Conservation (phyloP, 2,797 vertebrate genomes). For the Cheirogaleus major region DNA sequence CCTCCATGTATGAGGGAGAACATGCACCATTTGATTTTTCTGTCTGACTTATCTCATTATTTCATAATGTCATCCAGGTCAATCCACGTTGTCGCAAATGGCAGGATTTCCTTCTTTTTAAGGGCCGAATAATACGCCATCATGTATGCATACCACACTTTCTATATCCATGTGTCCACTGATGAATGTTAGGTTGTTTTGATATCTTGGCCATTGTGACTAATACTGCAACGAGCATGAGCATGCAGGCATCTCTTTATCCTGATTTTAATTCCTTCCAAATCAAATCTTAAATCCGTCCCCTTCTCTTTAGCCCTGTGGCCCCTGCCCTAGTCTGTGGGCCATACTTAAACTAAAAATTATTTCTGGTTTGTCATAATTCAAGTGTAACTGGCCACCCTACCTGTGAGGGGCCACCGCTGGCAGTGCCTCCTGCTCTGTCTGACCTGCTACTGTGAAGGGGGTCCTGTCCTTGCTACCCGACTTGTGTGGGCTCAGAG, state of each 20-base stretch:
- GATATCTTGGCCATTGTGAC: background rate
- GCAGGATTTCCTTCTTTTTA: background rate
- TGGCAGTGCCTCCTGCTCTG: background rate
- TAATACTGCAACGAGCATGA: no score
- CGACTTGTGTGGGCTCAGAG: rapidly evolving
- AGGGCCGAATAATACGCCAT: background rate
- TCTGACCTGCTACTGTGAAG: background rate
- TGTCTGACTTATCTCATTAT: background rate
- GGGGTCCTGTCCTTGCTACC: background rate
- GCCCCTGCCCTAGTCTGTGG: background rate
- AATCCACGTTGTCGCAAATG: background rate
- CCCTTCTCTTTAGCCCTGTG: background rate
- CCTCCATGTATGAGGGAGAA: background rate
- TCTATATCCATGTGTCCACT: background rate
- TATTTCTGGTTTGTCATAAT: background rate
- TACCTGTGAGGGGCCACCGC: background rate
- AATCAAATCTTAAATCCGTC: background rate
- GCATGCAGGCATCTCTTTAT: background rate
- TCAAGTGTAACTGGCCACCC: background rate
- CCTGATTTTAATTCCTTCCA: background rate
- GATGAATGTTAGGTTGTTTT: background rate
- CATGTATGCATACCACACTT: background rate
- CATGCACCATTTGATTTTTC: background rate
- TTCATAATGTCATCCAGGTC: background rate
- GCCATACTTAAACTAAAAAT: background rate